Conservation (phyloP, 1,140 invertebrate genomes). For the Pollicipes pollicipes region DNA sequence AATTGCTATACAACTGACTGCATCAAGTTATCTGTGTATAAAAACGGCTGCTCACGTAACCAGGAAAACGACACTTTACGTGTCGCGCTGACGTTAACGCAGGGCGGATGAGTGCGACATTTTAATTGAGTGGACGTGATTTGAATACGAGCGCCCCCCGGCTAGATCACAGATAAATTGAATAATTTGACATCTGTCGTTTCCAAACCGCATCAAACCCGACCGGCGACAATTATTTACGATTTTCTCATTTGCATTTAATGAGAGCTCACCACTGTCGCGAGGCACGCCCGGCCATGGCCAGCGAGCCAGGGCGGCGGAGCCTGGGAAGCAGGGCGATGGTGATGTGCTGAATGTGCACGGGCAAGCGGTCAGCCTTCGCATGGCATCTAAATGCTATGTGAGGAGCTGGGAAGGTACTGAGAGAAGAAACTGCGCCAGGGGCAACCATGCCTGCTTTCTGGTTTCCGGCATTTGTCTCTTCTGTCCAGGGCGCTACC, state of each 20-base stretch:
- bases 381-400: no score
- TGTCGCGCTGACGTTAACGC: neutral
- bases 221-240: neutral
- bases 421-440: no score
- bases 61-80: neutral
- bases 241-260: constrained; percentile 1
- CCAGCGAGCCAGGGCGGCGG: no score
- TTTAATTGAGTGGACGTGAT: neutral
- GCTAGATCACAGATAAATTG: neutral
- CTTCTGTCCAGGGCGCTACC: no score
- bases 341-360: no score
- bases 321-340: no score
- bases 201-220: neutral
- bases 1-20: neutral
- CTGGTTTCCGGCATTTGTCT: no score
- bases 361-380: no score
- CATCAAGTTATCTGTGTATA: neutral
- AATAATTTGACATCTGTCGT: neutral
- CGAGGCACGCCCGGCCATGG: no score
- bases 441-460: no score
- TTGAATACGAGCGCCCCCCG: neutral
- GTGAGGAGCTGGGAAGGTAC: no score
- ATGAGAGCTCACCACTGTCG: neutral
- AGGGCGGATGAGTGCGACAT: neutral
- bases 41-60: neutral